These are phyloP conservation scores for Lasaia peninsularis DNA, from an alignment of 1,140 invertebrate genomes.

Conservation along the genomic window DNA sequence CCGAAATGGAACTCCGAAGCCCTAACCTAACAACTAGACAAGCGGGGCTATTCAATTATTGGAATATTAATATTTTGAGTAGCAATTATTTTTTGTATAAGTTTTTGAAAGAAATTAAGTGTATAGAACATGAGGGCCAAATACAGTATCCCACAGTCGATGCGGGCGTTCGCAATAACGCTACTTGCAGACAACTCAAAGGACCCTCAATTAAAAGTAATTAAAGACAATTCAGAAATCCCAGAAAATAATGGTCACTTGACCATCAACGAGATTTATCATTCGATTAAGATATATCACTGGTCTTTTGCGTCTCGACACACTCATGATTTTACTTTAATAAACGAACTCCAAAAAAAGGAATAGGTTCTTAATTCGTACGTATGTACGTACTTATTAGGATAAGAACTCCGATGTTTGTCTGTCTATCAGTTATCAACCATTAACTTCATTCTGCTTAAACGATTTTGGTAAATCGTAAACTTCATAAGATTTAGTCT, in stretches of 20 bases:
- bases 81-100: slow-evolving; percentile 36
- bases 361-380: too few species aligned
- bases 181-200: slow-evolving; percentile 57
- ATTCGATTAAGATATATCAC: slow-evolving; percentile 46
- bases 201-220: slow-evolving; percentile 72
- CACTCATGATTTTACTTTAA: not conserved
- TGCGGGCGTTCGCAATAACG: slow-evolving; percentile 67
- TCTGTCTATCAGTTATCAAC: too few species aligned
- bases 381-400: too few species aligned
- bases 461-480: too few species aligned
- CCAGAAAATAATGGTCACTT: slow-evolving; percentile 62
- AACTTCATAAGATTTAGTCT: too few species aligned
- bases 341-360: too few species aligned
- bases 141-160: slow-evolving; percentile 39
- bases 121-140: slow-evolving; percentile 49
- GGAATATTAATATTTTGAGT: slow-evolving; percentile 14
- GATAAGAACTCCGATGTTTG: too few species aligned
- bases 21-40: too few species aligned
- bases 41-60: too few species aligned
- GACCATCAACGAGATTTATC: slow-evolving; percentile 69
- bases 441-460: too few species aligned
- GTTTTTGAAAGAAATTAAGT: slow-evolving; percentile 46
- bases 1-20: too few species aligned
- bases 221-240: slow-evolving; percentile 74
- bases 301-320: slow-evolving; percentile 28